These are phyloP conservation scores for Tyria jacobaeae DNA, from an alignment of 2,888 invertebrate species.

Conservation along the genomic window DNA sequence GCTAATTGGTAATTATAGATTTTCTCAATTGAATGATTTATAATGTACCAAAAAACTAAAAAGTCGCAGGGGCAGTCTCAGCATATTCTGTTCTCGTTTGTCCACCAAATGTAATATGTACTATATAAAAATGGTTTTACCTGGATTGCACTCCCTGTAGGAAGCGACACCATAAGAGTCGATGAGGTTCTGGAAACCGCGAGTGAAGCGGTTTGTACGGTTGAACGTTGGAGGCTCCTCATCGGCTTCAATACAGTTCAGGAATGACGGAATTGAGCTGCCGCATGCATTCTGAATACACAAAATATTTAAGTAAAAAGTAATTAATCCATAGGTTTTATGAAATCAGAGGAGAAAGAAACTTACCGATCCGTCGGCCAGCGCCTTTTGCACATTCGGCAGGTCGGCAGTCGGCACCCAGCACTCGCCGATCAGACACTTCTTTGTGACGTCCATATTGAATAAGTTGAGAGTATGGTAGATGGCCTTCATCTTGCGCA, in stretches of 20 bases:
- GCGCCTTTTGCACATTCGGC: constrained; percentile 91
- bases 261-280: constrained; percentile 96
- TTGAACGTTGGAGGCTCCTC: constrained; percentile 97
- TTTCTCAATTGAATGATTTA: too few relatives aligned
- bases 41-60: too few relatives aligned
- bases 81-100: too few relatives aligned
- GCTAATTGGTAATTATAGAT: too few relatives aligned
- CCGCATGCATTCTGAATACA: constrained; percentile 89
- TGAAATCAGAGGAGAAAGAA: neutral
- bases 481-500: constrained; percentile 96
- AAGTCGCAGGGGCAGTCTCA: too few relatives aligned
- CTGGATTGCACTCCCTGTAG: constrained; percentile 97
- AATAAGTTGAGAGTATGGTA: constrained; percentile 96
- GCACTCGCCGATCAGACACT: constrained; percentile 94
- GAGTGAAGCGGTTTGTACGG: constrained; percentile 96
- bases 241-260: constrained; percentile 94
- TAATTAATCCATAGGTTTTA: neutral
- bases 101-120: too few relatives aligned
- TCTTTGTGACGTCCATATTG: constrained; percentile 95
- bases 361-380: constrained; percentile 93
- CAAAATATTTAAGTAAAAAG: neutral
- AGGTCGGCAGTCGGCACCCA: constrained; percentile 92
- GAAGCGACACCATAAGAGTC: constrained; percentile 97
- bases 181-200: constrained; percentile 96
- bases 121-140: constrained; percentile 65